phyloP scores from a whole-genome alignment of 1,140 invertebrate species.

The Geopemphigus sp. region DNA sequence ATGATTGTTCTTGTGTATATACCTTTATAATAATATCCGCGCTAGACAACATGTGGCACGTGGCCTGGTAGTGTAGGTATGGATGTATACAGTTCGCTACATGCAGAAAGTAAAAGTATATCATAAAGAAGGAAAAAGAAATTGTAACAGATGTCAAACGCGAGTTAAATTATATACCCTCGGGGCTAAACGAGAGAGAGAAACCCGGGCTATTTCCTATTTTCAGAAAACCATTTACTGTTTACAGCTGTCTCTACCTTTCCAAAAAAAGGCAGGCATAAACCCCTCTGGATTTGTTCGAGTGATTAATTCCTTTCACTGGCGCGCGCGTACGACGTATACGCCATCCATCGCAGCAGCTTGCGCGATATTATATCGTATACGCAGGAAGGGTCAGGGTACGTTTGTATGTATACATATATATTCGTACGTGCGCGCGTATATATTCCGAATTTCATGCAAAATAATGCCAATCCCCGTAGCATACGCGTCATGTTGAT shows the following conservation, averaged over 20 bases:
- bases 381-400: too few species aligned
- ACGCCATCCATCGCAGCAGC: not conserved
- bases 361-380: constrained; percentile 16
- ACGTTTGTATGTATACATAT: not conserved
- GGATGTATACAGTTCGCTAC: too few species aligned
- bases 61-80: not conserved
- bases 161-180: constrained; percentile 50
- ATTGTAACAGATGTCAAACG: constrained; percentile 50
- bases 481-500: not conserved
- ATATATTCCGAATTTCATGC: constrained; percentile 27
- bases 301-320: constrained; percentile 45
- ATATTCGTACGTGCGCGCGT: not conserved
- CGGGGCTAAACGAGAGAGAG: constrained; percentile 30
- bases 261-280: constrained; percentile 7
- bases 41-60: constrained; percentile 46
- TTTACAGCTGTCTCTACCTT: constrained; percentile 45
- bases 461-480: not conserved
- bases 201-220: constrained; percentile 43
- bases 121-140: constrained; percentile 43
- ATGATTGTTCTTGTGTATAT: not conserved
- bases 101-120: constrained; percentile 20
- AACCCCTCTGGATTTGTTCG: constrained; percentile 43
- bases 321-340: not conserved
- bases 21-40: too few species aligned
- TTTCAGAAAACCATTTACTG: constrained; percentile 48